A percentile compares a stretch with the other conserved stretches of the same genome.
These are phyloP conservation scores for Sitta carolinensis DNA, from an alignment of 2,797 vertebrate genomes.

Conservation along the genomic window DNA sequence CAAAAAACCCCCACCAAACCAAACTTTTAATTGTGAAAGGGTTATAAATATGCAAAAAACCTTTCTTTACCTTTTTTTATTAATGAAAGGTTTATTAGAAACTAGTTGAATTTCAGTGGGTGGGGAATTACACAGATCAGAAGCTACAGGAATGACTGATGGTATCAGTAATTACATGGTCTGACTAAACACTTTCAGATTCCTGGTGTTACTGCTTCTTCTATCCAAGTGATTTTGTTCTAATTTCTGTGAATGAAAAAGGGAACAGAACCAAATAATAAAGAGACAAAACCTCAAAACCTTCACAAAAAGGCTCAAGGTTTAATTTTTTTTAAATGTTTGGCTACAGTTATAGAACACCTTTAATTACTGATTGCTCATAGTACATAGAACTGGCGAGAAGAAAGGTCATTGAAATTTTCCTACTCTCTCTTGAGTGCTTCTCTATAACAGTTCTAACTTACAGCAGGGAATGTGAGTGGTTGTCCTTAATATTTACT, in stretches of 20 bases:
- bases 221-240: not conserved
- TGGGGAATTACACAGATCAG: not conserved
- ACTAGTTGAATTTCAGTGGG: not conserved
- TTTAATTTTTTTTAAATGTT: not conserved
- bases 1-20: fast-evolving
- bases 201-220: not conserved
- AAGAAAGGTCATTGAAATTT: conserved; percentile 28
- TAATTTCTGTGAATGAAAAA: not conserved
- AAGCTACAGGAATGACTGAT: not conserved
- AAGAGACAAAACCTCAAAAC: not conserved
- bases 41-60: not conserved
- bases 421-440: not conserved
- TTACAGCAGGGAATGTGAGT: not conserved
- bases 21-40: not conserved
- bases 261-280: not conserved
- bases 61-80: not conserved
- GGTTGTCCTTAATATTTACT: not conserved
- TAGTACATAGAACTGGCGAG: not conserved
- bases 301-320: not conserved
- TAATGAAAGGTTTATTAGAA: not conserved
- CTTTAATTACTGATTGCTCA: conserved; percentile 13
- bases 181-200: not conserved
- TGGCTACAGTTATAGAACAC: not conserved
- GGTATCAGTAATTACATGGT: not conserved
- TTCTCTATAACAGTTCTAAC: not conserved